Evolutionary conservation across 2,113 vertebrate genomes (phyloP).

Genomic region (Myanophis thanlyinensis): DNA sequence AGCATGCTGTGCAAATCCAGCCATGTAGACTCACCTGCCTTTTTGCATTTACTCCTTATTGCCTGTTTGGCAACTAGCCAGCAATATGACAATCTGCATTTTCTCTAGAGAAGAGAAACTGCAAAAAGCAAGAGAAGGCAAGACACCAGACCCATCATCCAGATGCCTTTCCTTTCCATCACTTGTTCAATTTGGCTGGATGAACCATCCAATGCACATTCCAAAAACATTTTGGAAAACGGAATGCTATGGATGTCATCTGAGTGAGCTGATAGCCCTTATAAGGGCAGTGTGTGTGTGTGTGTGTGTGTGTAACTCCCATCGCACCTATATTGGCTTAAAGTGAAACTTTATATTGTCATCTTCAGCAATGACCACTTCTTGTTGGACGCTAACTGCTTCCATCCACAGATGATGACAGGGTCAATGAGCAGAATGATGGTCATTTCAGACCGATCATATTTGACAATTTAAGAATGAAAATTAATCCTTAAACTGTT

Average conservation of each 20-base stretch:
- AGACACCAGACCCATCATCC: background rate
- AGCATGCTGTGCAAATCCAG: background rate
- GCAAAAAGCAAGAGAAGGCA: background rate
- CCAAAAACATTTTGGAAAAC: background rate
- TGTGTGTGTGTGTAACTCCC: background rate
- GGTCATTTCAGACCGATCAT: background rate
- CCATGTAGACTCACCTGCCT: background rate
- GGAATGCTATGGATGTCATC: background rate
- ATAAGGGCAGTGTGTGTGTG: background rate
- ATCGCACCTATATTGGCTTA: background rate
- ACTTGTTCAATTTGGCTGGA: background rate
- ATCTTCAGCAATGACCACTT: background rate
- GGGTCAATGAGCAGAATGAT: background rate
- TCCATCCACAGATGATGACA: background rate
- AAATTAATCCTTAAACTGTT: background rate
- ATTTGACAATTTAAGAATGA: background rate
- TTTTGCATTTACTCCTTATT: background rate
- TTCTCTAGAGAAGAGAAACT: background rate
- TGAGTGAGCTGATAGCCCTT: background rate
- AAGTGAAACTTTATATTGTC: background rate
- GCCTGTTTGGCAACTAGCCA: background rate
- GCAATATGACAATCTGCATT: background rate
- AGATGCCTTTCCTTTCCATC: background rate
- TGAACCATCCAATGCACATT: background rate
- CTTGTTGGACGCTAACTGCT: background rate